Evolutionary conservation across 1,140 invertebrate genomes (phyloP).

Genomic region (Papilio helenus): DNA sequence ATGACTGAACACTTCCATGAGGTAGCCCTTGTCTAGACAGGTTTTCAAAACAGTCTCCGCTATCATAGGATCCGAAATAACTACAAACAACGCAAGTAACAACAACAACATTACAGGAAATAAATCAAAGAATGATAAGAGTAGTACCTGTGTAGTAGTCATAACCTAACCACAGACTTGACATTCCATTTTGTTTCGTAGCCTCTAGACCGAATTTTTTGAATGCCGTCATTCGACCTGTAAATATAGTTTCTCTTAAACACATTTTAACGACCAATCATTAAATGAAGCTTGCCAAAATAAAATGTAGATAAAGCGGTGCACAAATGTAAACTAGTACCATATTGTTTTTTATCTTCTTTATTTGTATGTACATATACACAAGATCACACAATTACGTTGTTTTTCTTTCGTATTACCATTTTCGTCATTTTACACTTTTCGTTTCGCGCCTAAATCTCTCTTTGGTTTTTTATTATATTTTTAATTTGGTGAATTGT

Average conservation of each 20-base stretch:
- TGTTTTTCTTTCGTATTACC: too few species aligned
- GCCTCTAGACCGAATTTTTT: background rate
- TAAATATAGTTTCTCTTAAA: background rate
- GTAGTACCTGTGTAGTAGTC: slow-evolving; percentile 21
- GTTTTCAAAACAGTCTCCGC: slow-evolving; percentile 45
- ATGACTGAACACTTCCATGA: slow-evolving; percentile 40
- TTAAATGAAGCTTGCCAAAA: too few species aligned
- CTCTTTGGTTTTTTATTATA: too few species aligned
- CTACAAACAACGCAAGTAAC: slow-evolving; percentile 42
- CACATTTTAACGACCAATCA: too few species aligned
- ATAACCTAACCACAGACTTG: slow-evolving; percentile 7
- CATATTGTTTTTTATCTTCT: too few species aligned
- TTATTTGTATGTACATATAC: too few species aligned
- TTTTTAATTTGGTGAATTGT: too few species aligned
- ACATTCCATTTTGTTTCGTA: background rate
- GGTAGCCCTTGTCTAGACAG: slow-evolving; percentile 46
- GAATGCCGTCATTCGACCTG: slow-evolving; percentile 20
- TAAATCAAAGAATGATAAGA: background rate
- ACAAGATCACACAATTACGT: too few species aligned
- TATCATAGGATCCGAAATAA: slow-evolving; percentile 46
- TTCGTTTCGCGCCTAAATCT: too few species aligned
- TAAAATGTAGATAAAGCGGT: too few species aligned
- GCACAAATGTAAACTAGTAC: too few species aligned
- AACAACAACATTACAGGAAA: background rate
- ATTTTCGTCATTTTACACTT: too few species aligned